These are phyloP conservation scores for Orchesellides sinensis DNA, from an alignment of 2,888 invertebrate genomes.

Conservation along the genomic window DNA sequence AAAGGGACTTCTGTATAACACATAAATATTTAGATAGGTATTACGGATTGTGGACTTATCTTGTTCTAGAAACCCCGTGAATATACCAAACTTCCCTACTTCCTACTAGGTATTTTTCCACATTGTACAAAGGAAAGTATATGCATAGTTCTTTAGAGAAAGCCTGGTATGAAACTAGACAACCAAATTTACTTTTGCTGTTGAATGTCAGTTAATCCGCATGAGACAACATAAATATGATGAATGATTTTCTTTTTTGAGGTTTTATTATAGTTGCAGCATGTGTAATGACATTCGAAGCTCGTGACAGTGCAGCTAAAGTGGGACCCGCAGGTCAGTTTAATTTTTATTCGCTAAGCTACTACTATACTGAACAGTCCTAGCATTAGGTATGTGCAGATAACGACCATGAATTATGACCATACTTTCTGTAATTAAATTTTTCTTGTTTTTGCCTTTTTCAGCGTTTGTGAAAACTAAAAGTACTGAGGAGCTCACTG, in stretches of 20 bases:
- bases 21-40: no score
- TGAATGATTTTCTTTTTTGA: conserved; percentile 76
- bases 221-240: conserved; percentile 25
- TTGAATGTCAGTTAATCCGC: conserved; percentile 1
- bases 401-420: background rate
- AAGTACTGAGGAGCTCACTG: conserved; percentile 46
- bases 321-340: conserved; percentile 78
- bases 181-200: conserved; percentile 24
- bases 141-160: background rate
- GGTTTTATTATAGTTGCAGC: conserved; percentile 97
- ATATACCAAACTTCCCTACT: no score
- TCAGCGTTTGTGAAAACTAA: conserved; percentile 45
- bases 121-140: background rate
- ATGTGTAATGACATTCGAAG: conserved; percentile 99
- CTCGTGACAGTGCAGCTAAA: conserved; percentile 94
- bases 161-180: background rate
- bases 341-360: background rate
- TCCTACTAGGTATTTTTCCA: no score
- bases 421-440: no score
- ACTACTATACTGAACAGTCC: background rate
- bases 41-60: no score
- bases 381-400: background rate
- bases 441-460: background rate
- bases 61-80: no score
- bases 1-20: no score